Base-by-base conservation (phyloP, 37 sponge, comb jelly and placozoan species). In the Amphimedon queenslandica region DNA sequence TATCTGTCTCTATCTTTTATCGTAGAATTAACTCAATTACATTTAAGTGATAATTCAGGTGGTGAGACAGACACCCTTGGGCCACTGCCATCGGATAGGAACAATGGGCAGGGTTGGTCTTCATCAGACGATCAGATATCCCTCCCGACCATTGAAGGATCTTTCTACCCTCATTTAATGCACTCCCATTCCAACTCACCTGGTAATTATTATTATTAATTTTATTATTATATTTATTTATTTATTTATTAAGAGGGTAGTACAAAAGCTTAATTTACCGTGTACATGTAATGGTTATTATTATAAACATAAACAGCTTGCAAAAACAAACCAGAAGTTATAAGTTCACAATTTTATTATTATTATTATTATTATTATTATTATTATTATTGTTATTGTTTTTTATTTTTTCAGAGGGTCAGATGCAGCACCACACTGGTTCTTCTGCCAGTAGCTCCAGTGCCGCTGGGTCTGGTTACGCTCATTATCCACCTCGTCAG, bases 1-100 rank as follows among this genome's bases (percentile, higher is more conserved):
- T 35, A 5, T 23, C 27, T 38, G n/a, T 33, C 41, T 41, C 24
- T 57, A 16, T n/a, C 64, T 38, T 60, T 25, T 13, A 63, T 43
- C 43, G 37, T 60, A 87, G 88, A 81, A 28, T 67, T 87, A 28
- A 67, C 60, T 28, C 56, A 82, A 18, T 65, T 86, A 5, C 68
- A 51, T 28, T 57, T 40, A 37, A 57, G 77, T 40, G 67, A 74
- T 65, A 76, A 81, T 33, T 78, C 79, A 3, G 83, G 83, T 24
- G 75, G 64, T 61, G 89, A 88, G 29, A 71, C 41, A 29, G 89
- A 88, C 65, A 88, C 89, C 3, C 74, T 88, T 11, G 84, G 80
- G 0, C 81, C 81, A 0, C 80, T 88, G 23, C 89, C 89, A 0
- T 34, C 64, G 2, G 30, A 28, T 11, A 4, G 39, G 36, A 37